Conservation (phyloP, 2,888 invertebrate species). For the Arenicola marina region DNA sequence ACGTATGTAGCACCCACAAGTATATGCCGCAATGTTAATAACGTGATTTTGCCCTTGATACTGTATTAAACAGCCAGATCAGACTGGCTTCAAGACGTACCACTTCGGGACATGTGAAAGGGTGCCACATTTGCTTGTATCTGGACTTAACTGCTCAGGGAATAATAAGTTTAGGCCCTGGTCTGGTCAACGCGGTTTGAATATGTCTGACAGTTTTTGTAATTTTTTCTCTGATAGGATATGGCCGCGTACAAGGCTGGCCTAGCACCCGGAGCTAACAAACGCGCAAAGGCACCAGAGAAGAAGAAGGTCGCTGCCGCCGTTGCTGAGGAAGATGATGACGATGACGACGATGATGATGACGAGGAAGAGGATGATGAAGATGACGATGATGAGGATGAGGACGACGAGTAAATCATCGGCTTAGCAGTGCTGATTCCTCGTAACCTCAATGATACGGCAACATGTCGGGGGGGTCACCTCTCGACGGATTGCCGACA, state of each 20-base stretch:
- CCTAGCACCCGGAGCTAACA: neutral
- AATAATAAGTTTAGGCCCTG: too few relatives aligned
- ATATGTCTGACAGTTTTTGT: too few relatives aligned
- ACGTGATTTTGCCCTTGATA: neutral
- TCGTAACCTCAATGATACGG: too few relatives aligned
- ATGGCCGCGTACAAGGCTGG: conserved; percentile 31
- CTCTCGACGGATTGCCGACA: too few relatives aligned
- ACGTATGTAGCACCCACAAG: neutral
- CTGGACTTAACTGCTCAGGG: too few relatives aligned
- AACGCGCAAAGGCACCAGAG: neutral
- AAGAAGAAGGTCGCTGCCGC: conserved; percentile 6
- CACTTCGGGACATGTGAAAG: too few relatives aligned
- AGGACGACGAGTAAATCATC: conserved; percentile 24
- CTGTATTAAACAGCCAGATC: too few relatives aligned
- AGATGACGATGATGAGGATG: conserved; percentile 36
- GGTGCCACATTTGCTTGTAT: too few relatives aligned
- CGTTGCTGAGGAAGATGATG: conserved; percentile 27
- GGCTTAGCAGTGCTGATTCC: neutral
- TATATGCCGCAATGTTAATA: neutral
- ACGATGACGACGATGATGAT: conserved; percentile 65
- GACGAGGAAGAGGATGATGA: conserved; percentile 34
- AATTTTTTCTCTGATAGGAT: too few relatives aligned
- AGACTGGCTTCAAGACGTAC: too few relatives aligned
- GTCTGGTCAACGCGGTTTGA: too few relatives aligned
- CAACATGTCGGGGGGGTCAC: too few relatives aligned